Percentiles rank a stretch among this genome's conserved stretches.
Conservation (phyloP, 2,113 vertebrate species). For the Callaeas wilsoni region DNA sequence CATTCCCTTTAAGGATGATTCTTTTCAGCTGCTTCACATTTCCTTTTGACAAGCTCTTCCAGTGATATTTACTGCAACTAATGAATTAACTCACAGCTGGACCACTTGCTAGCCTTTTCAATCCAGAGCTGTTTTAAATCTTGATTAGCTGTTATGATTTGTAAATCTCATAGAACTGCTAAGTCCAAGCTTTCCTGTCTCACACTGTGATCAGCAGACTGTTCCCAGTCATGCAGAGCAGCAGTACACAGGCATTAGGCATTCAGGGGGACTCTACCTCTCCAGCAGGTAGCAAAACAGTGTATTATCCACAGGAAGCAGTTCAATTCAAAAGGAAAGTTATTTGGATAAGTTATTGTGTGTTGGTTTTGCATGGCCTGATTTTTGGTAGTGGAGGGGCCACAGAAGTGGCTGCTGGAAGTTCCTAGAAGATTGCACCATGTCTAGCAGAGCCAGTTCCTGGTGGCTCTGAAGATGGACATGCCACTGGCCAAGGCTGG, state of each 20-base stretch:
- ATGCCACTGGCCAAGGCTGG: not conserved
- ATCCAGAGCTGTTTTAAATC: not conserved
- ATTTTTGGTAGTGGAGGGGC: accelerated
- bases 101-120: not conserved
- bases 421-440: not conserved
- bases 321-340: not conserved
- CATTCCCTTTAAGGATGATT: not conserved
- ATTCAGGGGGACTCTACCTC: not conserved
- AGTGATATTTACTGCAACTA: not conserved
- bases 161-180: not conserved
- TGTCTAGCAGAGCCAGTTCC: not conserved
- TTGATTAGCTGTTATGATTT: not conserved
- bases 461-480: not conserved
- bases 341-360: not conserved
- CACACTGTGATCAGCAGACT: not conserved
- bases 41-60: slow-evolving; percentile 6
- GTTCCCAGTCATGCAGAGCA: not conserved
- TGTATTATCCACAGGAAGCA: not conserved
- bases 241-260: not conserved
- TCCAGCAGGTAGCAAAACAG: not conserved
- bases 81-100: slow-evolving; percentile 19
- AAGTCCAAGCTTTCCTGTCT: not conserved
- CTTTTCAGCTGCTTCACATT: slow-evolving; percentile 14
- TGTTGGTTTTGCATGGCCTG: not conserved
- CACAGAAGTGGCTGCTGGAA: not conserved